Evolutionary conservation across 1,140 invertebrate species (phyloP).

Genomic region (Gryllus bimaculatus): DNA sequence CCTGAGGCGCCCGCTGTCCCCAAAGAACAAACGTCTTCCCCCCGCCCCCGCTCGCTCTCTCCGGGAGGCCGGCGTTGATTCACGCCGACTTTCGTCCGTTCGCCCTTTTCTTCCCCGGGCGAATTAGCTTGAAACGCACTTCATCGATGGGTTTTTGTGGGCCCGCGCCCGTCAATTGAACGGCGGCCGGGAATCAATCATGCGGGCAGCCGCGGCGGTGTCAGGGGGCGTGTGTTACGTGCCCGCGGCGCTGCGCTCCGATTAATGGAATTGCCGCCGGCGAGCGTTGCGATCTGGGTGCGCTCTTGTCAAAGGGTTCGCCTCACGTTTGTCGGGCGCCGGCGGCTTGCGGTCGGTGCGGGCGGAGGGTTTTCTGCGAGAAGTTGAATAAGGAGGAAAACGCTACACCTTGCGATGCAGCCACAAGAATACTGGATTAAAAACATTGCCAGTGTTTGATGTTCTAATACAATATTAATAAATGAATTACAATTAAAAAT

Average conservation of each 20-base stretch:
- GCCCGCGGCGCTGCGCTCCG: neutral
- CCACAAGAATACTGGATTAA: no score
- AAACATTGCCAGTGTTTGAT: no score
- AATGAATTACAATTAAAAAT: no score
- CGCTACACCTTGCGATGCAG: no score
- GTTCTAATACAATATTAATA: no score
- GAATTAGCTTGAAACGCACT: neutral
- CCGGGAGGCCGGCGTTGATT: neutral
- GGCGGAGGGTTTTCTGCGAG: no score
- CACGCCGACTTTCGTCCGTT: neutral
- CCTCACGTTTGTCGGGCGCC: no score
- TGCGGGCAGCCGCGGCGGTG: neutral
- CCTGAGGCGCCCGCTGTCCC: neutral
- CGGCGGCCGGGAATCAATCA: neutral
- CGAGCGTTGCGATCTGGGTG: no score
- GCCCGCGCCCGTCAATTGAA: neutral
- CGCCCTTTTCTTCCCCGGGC: neutral
- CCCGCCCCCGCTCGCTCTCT: neutral
- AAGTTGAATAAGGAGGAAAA: no score
- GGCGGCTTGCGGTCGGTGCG: no score
- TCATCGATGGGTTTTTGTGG: constrained; percentile 1
- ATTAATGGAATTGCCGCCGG: neutral
- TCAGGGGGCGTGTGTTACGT: neutral
- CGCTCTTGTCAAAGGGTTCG: no score
- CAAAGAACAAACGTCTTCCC: neutral